phyloP scores from a whole-genome alignment of 2,113 vertebrate genomes.

The Sialia sialis region DNA sequence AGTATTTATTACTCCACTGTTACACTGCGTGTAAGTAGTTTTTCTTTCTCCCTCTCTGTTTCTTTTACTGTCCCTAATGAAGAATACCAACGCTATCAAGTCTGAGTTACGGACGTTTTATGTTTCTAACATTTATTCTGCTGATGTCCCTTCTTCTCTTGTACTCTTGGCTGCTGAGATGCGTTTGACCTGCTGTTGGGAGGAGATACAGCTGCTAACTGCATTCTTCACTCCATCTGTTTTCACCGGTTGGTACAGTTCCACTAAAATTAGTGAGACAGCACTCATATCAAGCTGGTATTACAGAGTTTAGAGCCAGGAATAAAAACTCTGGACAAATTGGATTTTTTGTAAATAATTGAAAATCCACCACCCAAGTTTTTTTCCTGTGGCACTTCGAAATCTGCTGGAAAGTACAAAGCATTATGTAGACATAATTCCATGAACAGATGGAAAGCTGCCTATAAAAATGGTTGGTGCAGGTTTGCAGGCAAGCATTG shows the following conservation, averaged over 20 bases:
- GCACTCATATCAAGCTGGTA: neutral
- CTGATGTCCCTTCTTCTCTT: constrained; percentile 22
- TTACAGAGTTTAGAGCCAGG: neutral
- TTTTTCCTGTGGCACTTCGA: neutral
- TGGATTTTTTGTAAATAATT: constrained; percentile 10
- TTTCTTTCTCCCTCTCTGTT: neutral
- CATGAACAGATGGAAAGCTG: neutral
- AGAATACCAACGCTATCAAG: constrained; percentile 10
- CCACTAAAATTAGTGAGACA: neutral
- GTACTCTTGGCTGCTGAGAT: neutral
- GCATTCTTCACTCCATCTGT: constrained; percentile 15
- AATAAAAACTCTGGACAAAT: neutral
- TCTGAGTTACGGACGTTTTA: neutral
- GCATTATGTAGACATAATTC: neutral
- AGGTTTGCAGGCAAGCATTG: neutral
- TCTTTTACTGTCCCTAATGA: constrained; percentile 36
- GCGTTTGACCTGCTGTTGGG: constrained; percentile 4
- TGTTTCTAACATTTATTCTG: constrained; percentile 14
- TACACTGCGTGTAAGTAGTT: neutral
- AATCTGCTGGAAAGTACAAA: neutral
- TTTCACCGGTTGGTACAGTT: neutral
- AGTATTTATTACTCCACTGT: neutral
- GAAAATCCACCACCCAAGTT: neutral
- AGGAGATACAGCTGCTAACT: constrained; percentile 36
- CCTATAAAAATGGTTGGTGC: neutral